Evolutionary conservation across 2,797 vertebrate genomes (phyloP).

Genomic region (Lycodopsis pacificus): DNA sequence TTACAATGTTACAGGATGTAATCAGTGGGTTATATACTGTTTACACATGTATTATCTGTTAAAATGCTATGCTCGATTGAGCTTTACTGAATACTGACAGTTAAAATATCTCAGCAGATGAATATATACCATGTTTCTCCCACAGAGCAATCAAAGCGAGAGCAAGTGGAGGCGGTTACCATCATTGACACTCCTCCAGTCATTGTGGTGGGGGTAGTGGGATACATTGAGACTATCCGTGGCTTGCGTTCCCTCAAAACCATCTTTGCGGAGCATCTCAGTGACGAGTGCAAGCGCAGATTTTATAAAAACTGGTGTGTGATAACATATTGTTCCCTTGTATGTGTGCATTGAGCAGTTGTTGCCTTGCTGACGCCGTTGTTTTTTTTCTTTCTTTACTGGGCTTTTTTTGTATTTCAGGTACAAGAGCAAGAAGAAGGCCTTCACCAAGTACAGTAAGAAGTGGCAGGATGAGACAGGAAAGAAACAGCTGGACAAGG

Average conservation of each 20-base stretch:
- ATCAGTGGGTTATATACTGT: background rate
- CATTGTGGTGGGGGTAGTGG: conserved; percentile 92
- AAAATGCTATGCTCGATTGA: background rate
- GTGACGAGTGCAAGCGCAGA: conserved; percentile 92
- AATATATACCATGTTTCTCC: conserved; percentile 2
- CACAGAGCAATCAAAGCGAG: conserved; percentile 91
- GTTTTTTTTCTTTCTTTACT: background rate
- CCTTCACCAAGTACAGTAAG: conserved; percentile 93
- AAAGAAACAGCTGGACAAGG: conserved; percentile 93
- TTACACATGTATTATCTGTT: background rate
- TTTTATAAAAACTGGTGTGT: conserved; percentile 95
- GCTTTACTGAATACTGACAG: background rate
- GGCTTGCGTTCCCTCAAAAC: conserved; percentile 92
- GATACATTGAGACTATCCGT: conserved; percentile 89
- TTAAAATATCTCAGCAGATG: background rate
- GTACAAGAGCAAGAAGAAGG: conserved; percentile 97
- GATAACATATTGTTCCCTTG: background rate
- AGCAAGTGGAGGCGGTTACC: conserved; percentile 94
- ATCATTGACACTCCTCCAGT: conserved; percentile 93
- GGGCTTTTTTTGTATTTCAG: conserved; percentile 67
- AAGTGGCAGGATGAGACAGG: conserved; percentile 92
- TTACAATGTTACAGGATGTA: background rate
- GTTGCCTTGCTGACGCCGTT: accelerated
- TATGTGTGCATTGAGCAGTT: background rate
- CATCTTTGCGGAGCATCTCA: conserved; percentile 94